These are phyloP conservation scores for Ptychadena robeensis DNA, from an alignment of 2,797 vertebrate genomes.

Conservation along the genomic window DNA sequence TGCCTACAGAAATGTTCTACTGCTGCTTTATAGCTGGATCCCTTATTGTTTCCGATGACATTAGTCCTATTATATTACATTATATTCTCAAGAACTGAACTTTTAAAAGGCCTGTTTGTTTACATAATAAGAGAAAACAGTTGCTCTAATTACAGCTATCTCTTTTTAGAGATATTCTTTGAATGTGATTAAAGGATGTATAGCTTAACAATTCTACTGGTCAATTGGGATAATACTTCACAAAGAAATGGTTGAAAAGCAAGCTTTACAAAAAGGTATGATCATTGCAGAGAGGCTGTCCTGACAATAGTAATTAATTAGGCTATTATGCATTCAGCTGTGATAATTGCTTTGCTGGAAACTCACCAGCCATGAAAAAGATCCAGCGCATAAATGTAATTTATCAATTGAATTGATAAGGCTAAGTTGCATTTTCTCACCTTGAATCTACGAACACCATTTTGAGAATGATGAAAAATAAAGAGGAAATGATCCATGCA, in stretches of 20 bases:
- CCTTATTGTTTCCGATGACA: background rate
- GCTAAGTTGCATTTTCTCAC: conserved; percentile 80
- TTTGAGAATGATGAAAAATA: conserved; percentile 39
- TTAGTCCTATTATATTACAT: background rate
- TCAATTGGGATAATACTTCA: conserved; percentile 80
- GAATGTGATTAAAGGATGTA: conserved; percentile 59
- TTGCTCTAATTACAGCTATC: conserved; percentile 34
- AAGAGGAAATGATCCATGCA: conserved; percentile 46
- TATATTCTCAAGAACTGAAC: background rate
- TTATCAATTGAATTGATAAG: conserved; percentile 82
- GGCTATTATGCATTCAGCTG: conserved; percentile 97
- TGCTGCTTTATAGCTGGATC: background rate
- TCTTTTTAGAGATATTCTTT: conserved; percentile 26
- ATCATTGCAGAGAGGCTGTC: conserved; percentile 89
- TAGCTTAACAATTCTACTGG: conserved; percentile 73
- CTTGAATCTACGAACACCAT: conserved; percentile 76
- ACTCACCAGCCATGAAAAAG: conserved; percentile 93
- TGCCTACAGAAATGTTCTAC: background rate
- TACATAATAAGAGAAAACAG: conserved; percentile 27
- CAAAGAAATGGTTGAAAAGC: conserved; percentile 80
- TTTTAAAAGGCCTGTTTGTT: conserved; percentile 33
- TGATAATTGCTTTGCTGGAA: conserved; percentile 99
- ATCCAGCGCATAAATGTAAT: conserved; percentile 80
- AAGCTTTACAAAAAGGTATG: conserved; percentile 90
- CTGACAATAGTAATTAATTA: conserved; percentile 99